A percentile compares a stretch with the other conserved stretches of the same genome.
phyloP scores from a whole-genome alignment of 2,797 vertebrate genomes.

The Oceanodroma leucorhoa region DNA sequence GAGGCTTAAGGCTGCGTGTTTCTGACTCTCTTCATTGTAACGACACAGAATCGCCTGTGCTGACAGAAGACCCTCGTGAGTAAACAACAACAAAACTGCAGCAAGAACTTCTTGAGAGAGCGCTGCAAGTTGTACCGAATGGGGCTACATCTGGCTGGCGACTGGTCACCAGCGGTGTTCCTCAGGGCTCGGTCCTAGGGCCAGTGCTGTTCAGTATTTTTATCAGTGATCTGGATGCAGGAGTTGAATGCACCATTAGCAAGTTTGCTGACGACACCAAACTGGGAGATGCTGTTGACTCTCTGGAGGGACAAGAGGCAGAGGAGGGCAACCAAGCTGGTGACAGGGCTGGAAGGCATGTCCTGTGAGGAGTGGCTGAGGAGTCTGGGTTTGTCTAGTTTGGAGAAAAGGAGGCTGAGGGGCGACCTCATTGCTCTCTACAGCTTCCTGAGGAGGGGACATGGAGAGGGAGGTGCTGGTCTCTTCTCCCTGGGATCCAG shows the following conservation, averaged over 20 bases:
- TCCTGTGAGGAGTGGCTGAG: neutral
- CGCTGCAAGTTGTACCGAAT: neutral
- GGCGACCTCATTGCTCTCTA: neutral
- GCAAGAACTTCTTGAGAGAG: neutral
- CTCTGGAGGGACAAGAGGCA: neutral
- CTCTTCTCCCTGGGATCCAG: neutral
- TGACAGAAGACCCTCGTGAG: conserved; percentile 1
- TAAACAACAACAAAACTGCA: neutral
- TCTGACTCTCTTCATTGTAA: conserved; percentile 74
- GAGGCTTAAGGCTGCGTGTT: conserved; percentile 83
- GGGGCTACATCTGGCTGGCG: neutral
- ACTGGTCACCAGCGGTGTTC: accelerated
- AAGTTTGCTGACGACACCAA: neutral
- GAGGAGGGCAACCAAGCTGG: neutral
- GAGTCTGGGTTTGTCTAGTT: neutral
- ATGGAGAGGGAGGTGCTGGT: neutral
- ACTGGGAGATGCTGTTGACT: neutral
- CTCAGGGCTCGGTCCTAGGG: neutral
- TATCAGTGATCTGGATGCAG: neutral
- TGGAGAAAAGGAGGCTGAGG: neutral
- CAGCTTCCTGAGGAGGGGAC: neutral
- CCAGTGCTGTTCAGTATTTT: neutral
- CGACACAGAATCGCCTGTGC: conserved; percentile 91
- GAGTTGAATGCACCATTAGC: neutral
- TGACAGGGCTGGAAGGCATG: neutral